Base-by-base conservation (phyloP, 2,797 vertebrate genomes). In the Jordanella pulchra region DNA sequence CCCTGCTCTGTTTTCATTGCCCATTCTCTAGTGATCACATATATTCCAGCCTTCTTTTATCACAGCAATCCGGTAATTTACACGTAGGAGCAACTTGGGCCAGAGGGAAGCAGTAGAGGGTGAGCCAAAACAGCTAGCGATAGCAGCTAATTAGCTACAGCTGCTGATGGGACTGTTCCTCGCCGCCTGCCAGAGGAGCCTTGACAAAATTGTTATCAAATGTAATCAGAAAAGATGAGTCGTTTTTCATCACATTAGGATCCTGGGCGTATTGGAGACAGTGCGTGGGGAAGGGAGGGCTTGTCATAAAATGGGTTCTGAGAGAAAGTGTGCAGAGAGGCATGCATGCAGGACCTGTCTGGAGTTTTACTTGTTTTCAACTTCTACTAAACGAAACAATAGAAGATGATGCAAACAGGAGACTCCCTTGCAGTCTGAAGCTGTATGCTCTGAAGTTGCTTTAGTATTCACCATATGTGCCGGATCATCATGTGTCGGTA, bases 101-200 rank as follows among this genome's bases (percentile, higher is more conserved):
- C 81, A 86, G 64, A 84, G 86, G 90, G 88, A 94, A 89, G 88
- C 85, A 69, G 88, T 71, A 67, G 89, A 83, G 89, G 86, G 90
- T 86, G 89, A 95, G 92, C 94, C 95, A 94, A 95, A 95, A 95
- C 88, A 91, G 89, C 92, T 92, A 85, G 94, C 92, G 89, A 93
- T 94, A 93, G 94, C 88, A 84, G 93, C 95, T 96, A 96, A 95
- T 94, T 93, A 93, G 93, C 92, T 93, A 85, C 95, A 96, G 95
- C 95, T 97, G 95, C 95, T 95, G 92, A 91, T 93, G 95, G 94
- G 94, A 95, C 86, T 84, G 89, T 86, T 86, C 81, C 83, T 88
- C 76, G 81, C 77, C 72, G 83, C 84, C 89, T 93, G 94, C 93
- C 91, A 92, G 92, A 89, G 72, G 61, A 92, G 81, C 82, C 89